Evolutionary conservation across 2,797 vertebrate species (phyloP).

Genomic region (Tenualosa thibaudeaui): DNA sequence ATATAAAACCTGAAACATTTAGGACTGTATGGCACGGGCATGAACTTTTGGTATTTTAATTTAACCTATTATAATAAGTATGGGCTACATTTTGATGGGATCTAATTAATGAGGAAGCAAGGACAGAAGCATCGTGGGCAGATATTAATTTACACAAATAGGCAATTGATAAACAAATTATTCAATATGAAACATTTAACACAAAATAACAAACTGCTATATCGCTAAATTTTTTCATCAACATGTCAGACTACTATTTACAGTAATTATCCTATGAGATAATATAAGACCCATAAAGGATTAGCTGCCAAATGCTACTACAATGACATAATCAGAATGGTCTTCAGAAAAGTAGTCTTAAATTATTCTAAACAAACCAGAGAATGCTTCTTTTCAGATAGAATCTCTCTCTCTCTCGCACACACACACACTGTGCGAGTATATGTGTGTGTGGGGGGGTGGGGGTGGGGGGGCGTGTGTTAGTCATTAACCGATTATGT

Average conservation of each 20-base stretch:
- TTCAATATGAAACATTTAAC: background rate
- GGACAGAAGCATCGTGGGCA: background rate
- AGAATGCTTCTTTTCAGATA: background rate
- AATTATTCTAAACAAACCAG: background rate
- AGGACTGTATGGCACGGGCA: no score
- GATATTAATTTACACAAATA: background rate
- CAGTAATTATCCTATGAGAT: background rate
- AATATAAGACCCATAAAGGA: no score
- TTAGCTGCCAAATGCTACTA: background rate
- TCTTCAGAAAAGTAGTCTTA: background rate
- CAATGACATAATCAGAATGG: background rate
- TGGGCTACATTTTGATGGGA: background rate
- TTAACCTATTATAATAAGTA: background rate
- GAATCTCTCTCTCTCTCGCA: background rate
- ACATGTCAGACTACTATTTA: background rate
- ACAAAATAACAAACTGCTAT: background rate
- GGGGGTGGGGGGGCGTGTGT: background rate
- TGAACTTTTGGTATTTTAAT: background rate
- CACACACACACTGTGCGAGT: no score
- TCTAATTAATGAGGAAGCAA: background rate
- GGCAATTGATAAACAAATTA: background rate
- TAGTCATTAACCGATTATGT: conserved; percentile 17
- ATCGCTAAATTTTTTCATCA: no score
- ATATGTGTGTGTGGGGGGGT: background rate
- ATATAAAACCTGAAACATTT: no score